Evolutionary conservation across 2,888 invertebrate genomes (phyloP).

Genomic region (Cantharis rustica): DNA sequence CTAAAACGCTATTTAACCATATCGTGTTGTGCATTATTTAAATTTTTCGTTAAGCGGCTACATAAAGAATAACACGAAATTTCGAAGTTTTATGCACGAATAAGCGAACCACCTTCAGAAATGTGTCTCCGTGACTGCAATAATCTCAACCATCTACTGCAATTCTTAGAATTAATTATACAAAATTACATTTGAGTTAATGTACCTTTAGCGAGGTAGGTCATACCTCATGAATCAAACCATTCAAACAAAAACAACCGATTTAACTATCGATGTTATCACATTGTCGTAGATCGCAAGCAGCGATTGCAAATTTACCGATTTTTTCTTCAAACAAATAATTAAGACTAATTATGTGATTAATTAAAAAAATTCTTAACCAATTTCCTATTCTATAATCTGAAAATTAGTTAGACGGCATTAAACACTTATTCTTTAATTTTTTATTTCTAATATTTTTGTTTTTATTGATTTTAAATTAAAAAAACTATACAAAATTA

Average conservation of each 20-base stretch:
- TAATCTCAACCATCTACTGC: conserved; percentile 1
- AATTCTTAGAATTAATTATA: not conserved
- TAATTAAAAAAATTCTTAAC: too few species aligned
- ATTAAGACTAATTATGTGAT: too few species aligned
- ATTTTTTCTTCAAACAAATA: not conserved
- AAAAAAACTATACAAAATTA: too few species aligned
- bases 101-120: conserved; percentile 26
- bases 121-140: conserved; percentile 26
- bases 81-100: conserved; percentile 30
- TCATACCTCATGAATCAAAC: not conserved
- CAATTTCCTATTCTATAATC: too few species aligned
- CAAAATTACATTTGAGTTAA: not conserved
- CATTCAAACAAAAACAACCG: not conserved
- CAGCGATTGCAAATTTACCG: not conserved
- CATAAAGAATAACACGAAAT: conserved; percentile 25
- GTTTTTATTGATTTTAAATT: too few species aligned
- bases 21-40: conserved; percentile 25
- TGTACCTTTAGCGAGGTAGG: not conserved
- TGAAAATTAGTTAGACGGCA: too few species aligned
- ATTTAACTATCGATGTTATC: not conserved
- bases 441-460: too few species aligned
- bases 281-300: not conserved
- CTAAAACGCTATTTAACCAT: not conserved
- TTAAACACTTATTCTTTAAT: too few species aligned
- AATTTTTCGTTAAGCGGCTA: conserved; percentile 25